These are phyloP conservation scores for Pristionchus arcanus DNA, from an alignment of 2,888 invertebrate genomes.

Conservation along the genomic window DNA sequence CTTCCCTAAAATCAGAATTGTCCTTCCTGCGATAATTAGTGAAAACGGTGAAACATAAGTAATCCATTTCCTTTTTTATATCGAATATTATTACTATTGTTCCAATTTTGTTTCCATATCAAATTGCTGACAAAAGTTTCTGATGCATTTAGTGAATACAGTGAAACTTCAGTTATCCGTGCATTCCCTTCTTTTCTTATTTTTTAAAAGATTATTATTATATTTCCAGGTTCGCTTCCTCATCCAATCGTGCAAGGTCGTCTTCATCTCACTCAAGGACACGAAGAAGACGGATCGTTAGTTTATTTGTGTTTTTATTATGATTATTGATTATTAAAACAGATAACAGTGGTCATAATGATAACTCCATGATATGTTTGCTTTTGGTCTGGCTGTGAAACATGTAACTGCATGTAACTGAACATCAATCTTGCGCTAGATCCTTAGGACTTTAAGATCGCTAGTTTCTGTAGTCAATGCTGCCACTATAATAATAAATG, in stretches of 20 bases:
- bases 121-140: no score
- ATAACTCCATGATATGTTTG: no score
- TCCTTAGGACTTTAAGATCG: no score
- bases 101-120: constrained; percentile 29
- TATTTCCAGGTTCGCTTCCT: constrained; percentile 40
- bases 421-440: no score
- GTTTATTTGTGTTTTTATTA: background rate
- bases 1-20: background rate
- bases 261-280: background rate
- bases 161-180: background rate
- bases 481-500: background rate
- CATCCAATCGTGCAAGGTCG: constrained; percentile 10
- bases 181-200: background rate
- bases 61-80: background rate
- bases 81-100: background rate
- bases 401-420: no score
- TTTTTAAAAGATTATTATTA: background rate
- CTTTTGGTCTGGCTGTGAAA: no score
- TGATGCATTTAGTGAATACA: background rate
- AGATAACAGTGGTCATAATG: no score
- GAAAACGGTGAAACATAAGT: background rate
- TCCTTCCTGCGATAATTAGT: background rate
- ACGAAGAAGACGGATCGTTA: constrained; percentile 47
- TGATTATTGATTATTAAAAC: background rate
- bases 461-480: no score